A percentile compares a stretch with the other conserved stretches of the same genome.
phyloP scores from a whole-genome alignment of 2,113 vertebrate genomes.

The Eulemur rufifrons region DNA sequence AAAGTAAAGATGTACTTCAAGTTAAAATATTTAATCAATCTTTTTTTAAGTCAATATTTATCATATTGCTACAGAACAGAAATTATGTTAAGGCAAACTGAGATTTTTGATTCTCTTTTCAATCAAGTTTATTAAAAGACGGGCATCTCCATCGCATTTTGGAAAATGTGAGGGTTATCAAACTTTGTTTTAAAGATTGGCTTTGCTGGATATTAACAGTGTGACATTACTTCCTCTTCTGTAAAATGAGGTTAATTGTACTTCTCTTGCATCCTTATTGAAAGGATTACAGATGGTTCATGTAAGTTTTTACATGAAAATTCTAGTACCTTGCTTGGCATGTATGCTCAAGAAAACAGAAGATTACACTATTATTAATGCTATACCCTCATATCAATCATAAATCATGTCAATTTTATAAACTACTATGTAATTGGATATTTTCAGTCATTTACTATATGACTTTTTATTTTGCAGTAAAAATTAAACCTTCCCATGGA shows the following conservation, averaged over 20 bases:
- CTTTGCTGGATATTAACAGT: not conserved
- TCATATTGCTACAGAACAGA: not conserved
- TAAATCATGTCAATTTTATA: not conserved
- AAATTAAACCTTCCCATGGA: not conserved
- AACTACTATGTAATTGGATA: not conserved
- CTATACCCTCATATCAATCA: not conserved
- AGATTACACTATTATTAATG: not conserved
- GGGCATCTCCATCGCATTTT: not conserved
- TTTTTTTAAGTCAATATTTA: not conserved
- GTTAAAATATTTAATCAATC: slow-evolving; percentile 37
- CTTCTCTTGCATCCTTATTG: not conserved
- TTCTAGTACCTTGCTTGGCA: not conserved
- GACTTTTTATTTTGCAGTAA: not conserved
- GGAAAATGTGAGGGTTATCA: not conserved
- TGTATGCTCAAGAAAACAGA: not conserved
- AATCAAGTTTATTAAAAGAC: slow-evolving; percentile 19
- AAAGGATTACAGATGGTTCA: not conserved
- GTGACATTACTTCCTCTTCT: not conserved
- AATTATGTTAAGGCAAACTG: not conserved
- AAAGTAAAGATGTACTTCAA: slow-evolving; percentile 31
- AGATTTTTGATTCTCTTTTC: not conserved
- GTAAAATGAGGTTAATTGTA: not conserved
- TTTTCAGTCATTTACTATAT: not conserved
- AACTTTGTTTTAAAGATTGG: not conserved
- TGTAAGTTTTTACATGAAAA: not conserved